phyloP scores from a whole-genome alignment of 2,888 invertebrate species.

The Furcula furcula region DNA sequence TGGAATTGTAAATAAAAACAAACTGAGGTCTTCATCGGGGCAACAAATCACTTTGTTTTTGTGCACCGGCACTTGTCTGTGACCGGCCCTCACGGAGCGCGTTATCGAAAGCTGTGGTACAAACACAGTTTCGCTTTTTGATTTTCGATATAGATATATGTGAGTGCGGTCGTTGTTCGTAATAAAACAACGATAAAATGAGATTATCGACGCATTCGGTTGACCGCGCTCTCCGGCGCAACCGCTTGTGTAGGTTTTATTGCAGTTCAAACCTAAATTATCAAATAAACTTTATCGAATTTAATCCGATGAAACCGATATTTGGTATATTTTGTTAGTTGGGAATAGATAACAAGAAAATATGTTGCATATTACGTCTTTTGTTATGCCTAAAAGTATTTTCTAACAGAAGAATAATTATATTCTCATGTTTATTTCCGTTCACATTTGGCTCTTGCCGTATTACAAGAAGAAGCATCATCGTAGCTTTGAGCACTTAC shows the following conservation, averaged over 20 bases:
- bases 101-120: constrained; percentile 36
- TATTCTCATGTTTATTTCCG: constrained; percentile 7
- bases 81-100: constrained; percentile 22
- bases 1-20: constrained; percentile 52
- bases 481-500: constrained; percentile 21
- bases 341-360: constrained; percentile 10
- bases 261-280: constrained; percentile 29
- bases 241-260: constrained; percentile 25
- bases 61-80: no score
- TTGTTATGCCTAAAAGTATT: not conserved
- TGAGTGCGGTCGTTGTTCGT: constrained; percentile 23
- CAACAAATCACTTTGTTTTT: constrained; percentile 68
- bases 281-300: constrained; percentile 21
- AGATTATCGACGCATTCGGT: constrained; percentile 26
- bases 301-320: constrained; percentile 26
- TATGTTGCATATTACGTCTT: constrained; percentile 19
- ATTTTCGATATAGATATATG: constrained; percentile 28
- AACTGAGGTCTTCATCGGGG: constrained; percentile 54
- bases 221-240: constrained; percentile 17
- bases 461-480: constrained; percentile 12
- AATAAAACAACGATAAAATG: constrained; percentile 36
- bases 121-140: constrained; percentile 50
- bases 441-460: constrained; percentile 7
- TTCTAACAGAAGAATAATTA: not conserved
- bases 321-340: constrained; percentile 6